Evolutionary conservation across 2,797 vertebrate species (phyloP).

Genomic region (Sardinella longiceps): DNA sequence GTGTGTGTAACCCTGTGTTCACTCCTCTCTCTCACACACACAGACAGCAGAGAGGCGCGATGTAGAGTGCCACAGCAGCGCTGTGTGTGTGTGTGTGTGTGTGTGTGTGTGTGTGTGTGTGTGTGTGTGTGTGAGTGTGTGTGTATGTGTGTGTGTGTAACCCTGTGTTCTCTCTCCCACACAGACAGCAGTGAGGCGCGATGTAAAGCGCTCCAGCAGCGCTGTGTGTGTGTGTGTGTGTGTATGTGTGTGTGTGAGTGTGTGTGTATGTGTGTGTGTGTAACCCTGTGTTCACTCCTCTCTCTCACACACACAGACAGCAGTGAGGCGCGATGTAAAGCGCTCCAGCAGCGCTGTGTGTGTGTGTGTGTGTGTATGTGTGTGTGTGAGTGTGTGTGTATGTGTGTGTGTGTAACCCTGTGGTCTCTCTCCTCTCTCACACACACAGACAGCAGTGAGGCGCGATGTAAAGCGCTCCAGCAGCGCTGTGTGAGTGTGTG

Average conservation of each 20-base stretch:
- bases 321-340: slow-evolving; percentile 77
- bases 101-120: too few species aligned
- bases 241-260: not conserved
- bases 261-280: not conserved
- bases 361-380: too few species aligned
- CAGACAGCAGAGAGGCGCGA: slow-evolving; percentile 80
- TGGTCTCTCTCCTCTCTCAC: not conserved
- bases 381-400: not conserved
- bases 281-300: not conserved
- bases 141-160: not conserved
- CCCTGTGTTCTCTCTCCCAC: not conserved
- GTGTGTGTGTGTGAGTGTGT: not conserved
- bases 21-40: not conserved
- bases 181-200: slow-evolving; percentile 80
- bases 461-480: slow-evolving; percentile 83
- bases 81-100: slow-evolving; percentile 68
- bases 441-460: slow-evolving; percentile 76
- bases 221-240: slow-evolving; percentile 67
- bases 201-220: slow-evolving; percentile 82
- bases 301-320: slow-evolving; percentile 70
- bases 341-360: slow-evolving; percentile 84
- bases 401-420: not conserved
- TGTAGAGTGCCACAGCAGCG: slow-evolving; percentile 84
- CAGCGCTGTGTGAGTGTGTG: slow-evolving; percentile 72
- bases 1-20: not conserved